Conservation (phyloP, 1,140 invertebrate genomes). For the Wiebesia pumilae region DNA sequence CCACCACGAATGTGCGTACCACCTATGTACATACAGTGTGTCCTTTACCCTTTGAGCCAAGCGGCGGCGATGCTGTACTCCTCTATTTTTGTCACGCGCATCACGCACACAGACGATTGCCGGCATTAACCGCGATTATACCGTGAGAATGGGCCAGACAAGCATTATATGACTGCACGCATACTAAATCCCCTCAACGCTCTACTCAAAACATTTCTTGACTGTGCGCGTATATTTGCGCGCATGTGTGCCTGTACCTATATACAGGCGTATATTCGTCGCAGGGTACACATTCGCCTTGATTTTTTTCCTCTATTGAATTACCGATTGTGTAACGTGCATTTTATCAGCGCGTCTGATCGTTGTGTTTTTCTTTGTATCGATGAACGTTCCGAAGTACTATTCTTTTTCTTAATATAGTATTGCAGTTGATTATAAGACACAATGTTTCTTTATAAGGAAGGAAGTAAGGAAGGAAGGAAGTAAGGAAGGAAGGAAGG, state of each 20-base stretch:
- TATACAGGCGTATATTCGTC: background rate
- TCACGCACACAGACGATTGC: constrained; percentile 38
- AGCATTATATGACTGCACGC: constrained; percentile 25
- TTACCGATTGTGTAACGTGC: constrained; percentile 16
- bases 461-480: too few relatives aligned
- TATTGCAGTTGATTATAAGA: constrained; percentile 1
- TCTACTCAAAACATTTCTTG: constrained; percentile 19
- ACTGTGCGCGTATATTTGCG: background rate
- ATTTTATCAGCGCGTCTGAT: constrained; percentile 16
- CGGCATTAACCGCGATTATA: constrained; percentile 39
- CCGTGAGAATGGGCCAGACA: constrained; percentile 42
- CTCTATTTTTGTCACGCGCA: constrained; percentile 62
- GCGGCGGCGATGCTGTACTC: background rate
- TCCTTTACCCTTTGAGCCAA: constrained; percentile 32
- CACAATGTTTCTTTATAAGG: background rate
- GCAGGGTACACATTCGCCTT: background rate
- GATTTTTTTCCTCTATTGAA: constrained; percentile 2
- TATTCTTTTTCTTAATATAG: constrained; percentile 6
- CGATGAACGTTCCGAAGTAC: background rate
- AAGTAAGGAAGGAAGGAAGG: too few relatives aligned
- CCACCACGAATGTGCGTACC: constrained; percentile 8
- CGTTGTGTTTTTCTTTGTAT: constrained; percentile 14
- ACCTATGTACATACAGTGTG: constrained; percentile 22
- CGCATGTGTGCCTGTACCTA: background rate
- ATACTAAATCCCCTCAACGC: constrained; percentile 1